Base-by-base conservation (phyloP, 2,113 vertebrate species). In the Upupa epops region DNA sequence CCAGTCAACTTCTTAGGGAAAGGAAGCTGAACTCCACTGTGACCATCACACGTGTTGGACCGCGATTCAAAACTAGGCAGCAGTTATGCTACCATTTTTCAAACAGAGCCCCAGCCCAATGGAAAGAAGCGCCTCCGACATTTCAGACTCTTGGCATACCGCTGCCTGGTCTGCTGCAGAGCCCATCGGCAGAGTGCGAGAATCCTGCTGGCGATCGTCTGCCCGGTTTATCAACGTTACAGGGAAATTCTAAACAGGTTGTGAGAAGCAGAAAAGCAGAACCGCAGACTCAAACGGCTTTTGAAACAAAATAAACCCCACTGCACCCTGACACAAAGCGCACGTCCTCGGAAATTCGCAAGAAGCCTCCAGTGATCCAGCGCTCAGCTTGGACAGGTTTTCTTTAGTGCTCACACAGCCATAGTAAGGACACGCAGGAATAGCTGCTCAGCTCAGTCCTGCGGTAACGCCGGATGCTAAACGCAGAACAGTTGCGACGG, bases 171-270 rank as follows among this genome's bases (percentile, higher is more conserved):
- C 65, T 90, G 84, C 54, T 71, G 37, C 32, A 92, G 92, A 74
- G 52, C 74, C 86, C 79, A 56, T 86, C 61, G 82, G 51, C 20
- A 81, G 42, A 74, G 34, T 21, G 54, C 68, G 64, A 76, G 59
- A 91, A 95, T 82, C 83, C 40, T 84, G 55, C 61, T 88, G 64
- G 78, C 26, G 90, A 73, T 81, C 74, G 45, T 73, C 68, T n/a
- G 40, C 83, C 68, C 80, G 51, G 34, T 91, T 82, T 82, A 32
- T 32, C 56, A 79, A 42, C 56, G 46, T 76, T 45, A 89, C 88
- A 86, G 88, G 40, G 84, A 86, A 86, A 77, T 84, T 49, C 76
- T 76, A 70, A 94, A 88, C 65, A 87, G 25, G 26, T 54, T 54
- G 20, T 83, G 75, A 26, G 83, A 83, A 68, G 20, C 13, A 76